Percentiles rank a stretch among this genome's conserved stretches.
Evolutionary conservation across 2,888 invertebrate genomes (phyloP).

Genomic region (Nomada fabriciana): DNA sequence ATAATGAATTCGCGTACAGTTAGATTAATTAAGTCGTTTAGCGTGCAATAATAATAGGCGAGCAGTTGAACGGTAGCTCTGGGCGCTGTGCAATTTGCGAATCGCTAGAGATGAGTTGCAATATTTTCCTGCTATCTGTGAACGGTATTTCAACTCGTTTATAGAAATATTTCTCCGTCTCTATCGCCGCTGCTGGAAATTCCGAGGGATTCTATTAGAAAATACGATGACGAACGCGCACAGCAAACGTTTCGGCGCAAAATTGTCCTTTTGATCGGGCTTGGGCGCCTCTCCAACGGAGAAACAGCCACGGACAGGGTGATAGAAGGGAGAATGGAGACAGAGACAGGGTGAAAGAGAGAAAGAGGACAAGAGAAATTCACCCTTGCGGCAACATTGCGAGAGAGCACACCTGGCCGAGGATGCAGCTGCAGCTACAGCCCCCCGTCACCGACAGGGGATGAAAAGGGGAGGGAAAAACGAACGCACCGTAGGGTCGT

Average conservation of each 20-base stretch:
- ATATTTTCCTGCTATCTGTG: slow-evolving; percentile 21
- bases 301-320: slow-evolving; percentile 41
- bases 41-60: slow-evolving; percentile 31
- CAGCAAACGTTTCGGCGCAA: slow-evolving; percentile 36
- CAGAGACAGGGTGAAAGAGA: slow-evolving; percentile 25
- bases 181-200: neutral
- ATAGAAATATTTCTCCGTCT: neutral
- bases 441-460: slow-evolving; percentile 79
- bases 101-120: neutral
- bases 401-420: slow-evolving; percentile 81
- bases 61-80: neutral
- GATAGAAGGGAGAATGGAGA: slow-evolving; percentile 25
- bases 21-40: slow-evolving; percentile 46
- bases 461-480: slow-evolving; percentile 80
- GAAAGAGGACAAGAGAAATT: slow-evolving; percentile 62
- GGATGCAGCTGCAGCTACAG: slow-evolving; percentile 80
- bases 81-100: slow-evolving; percentile 21
- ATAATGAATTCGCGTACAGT: slow-evolving; percentile 38
- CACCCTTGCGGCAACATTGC: slow-evolving; percentile 79
- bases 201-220: neutral
- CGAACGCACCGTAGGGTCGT: slow-evolving; percentile 76
- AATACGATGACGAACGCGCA: neutral
- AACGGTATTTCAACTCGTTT: neutral
- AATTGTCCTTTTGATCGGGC: slow-evolving; percentile 52
- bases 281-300: slow-evolving; percentile 39